Evolutionary conservation across 2,888 invertebrate genomes (phyloP).

Genomic region (Lasioglossum leucozonium): DNA sequence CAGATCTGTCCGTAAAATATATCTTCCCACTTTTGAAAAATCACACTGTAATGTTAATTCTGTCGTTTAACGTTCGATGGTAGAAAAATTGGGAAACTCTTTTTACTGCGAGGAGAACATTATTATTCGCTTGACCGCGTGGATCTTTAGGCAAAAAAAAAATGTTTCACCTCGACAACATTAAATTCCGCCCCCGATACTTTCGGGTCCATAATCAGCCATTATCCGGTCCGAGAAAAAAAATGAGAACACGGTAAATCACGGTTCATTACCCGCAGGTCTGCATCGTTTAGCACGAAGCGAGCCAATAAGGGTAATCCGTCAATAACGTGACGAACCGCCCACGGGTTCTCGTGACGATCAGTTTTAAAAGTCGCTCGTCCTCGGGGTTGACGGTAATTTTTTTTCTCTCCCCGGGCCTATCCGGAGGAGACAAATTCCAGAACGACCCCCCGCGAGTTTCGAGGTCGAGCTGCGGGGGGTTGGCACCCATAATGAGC

Average conservation of each 20-base stretch:
- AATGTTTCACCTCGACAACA: too few species aligned
- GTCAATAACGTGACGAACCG: conserved; percentile 47
- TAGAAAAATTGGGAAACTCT: too few species aligned
- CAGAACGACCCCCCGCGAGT: conserved; percentile 75
- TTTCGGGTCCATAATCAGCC: not conserved
- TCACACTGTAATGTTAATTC: too few species aligned
- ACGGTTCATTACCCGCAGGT: conserved; percentile 1
- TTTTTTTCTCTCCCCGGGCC: conserved; percentile 15
- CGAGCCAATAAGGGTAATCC: conserved; percentile 33
- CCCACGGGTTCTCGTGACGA: conserved; percentile 1
- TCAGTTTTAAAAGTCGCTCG: conserved; percentile 41
- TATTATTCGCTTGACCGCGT: too few species aligned
- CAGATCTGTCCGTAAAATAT: too few species aligned
- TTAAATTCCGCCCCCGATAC: not conserved
- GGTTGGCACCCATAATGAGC: conserved; percentile 82
- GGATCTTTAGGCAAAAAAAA: too few species aligned
- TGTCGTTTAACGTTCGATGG: too few species aligned
- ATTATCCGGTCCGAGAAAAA: not conserved
- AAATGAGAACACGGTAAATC: not conserved
- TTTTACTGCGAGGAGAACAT: too few species aligned
- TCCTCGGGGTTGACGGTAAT: conserved; percentile 28
- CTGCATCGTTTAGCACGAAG: not conserved
- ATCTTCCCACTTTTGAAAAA: too few species aligned
- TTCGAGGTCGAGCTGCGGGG: conserved; percentile 79
- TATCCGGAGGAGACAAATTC: conserved; percentile 67